Base-by-base conservation (phyloP, 2,888 invertebrate species). In the Microctonus hyperodae region DNA sequence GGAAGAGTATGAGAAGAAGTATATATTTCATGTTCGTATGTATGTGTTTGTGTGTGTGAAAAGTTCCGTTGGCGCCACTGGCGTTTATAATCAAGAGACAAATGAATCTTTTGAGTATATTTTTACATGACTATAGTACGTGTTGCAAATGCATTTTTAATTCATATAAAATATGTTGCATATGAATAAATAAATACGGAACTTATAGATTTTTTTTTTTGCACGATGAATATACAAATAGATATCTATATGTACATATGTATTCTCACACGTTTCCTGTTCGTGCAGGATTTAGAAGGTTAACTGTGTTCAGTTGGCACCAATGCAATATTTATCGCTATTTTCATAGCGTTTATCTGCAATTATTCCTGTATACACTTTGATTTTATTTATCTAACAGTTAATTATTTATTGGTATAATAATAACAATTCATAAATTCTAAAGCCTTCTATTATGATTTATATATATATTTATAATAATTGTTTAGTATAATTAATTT, bases 351-450 rank as follows among this genome's bases (percentile, higher is more conserved):
- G 7, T 16, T 7, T n/a, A 16, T 44, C 2, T 44, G 16, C 6
- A 2, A 7, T 16, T 6, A 20, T 44, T 16, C 9, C 1, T n/a
- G 37, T 37, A 16, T 37, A 16, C 28, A 28, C 7, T 16, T 44
- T 6, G 2, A 9, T 37, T 37, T 2, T 37, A n/a, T 37, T 37
- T n/a, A n/a, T n/a, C n/a, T 37, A 5, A 28, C 28, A n/a, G 25
- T 53, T 28, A 53, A 53, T 53, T 53, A 53, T 53, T 53, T 53
- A 53, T 53, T 53, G 25, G 11, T n/a, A 53, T 53, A 53, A 28
- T 28, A 28, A 53, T 53, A 1, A 13, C 13, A 25, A 28, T 11
- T 53, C 28, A 2, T 4, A 37, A 44, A 44, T 7, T n/a, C 16
- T 16, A n/a, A n/a, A n/a, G n/a, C n/a, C 16, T 7, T 16, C 44